Base-by-base conservation (phyloP, 2,888 invertebrate species). In the Keiferia lycopersicella region DNA sequence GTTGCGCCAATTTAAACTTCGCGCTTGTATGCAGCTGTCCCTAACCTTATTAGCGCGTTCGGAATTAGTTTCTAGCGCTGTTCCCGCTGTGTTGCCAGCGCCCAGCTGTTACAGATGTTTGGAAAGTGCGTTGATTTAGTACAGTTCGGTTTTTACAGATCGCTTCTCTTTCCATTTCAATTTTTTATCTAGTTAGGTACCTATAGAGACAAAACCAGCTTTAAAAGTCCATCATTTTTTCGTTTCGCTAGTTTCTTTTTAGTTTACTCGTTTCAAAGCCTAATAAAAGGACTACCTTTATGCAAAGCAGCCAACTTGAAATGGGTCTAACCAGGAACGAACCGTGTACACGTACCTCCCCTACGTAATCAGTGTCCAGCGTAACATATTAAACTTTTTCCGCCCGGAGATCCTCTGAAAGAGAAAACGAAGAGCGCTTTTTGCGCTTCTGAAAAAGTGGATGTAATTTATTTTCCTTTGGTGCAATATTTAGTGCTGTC, bases 401-500 rank as follows among this genome's bases (percentile, higher is more conserved):
- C 78, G 67, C 80, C 71, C 80, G 76, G 74, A 78, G 75, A 80
- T 78, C 80, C 74, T 74, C 69, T 81, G 80, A 82, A 87, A 85
- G 84, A 86, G 86, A 85, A 84, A 87, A 85, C 87, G 86, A 86
- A 86, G 84, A 84, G 79, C 78, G 78, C 84, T 90, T 89, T 90
- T 90, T 88, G 88, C 85, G 83, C 80, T 72, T 76, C 84, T 89
- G 90, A 90, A 90, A 90, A 90, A 89, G 86, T 81, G 83, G 83
- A 76, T 74, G 88, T 89, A 89, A 91, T 91, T 91, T 90, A 90
- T 91, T 88, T 89, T 87, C 88, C 87, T 88, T 87, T 79, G 84
- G 85, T 88, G 87, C 88, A 89, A 91, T 91, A 91, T 91, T 91
- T 91, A 90, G 90, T 89, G 90, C 87, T 90, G 91, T 89, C 91